Evolutionary conservation across 1,140 invertebrate genomes (phyloP).

Genomic region (Drepana arcuata): DNA sequence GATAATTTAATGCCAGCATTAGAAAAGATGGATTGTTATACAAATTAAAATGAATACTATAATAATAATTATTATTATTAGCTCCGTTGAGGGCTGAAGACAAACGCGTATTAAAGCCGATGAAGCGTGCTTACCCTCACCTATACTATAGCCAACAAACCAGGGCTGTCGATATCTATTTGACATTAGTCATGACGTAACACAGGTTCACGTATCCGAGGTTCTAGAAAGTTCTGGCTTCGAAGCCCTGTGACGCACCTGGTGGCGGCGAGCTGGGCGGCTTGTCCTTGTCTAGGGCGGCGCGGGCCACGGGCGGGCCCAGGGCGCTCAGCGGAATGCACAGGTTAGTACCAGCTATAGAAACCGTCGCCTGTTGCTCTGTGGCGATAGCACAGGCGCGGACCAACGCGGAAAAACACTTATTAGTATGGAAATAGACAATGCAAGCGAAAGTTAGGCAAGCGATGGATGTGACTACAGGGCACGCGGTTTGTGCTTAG

Average conservation of each 20-base stretch:
- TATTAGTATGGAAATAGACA: slow-evolving; percentile 49
- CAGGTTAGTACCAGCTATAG: slow-evolving; percentile 73
- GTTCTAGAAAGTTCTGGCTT: background rate
- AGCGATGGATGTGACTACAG: slow-evolving; percentile 12
- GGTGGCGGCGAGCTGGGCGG: slow-evolving; percentile 23
- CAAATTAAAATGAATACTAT: background rate
- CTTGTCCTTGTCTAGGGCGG: slow-evolving; percentile 37
- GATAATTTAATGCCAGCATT: too few relatives aligned
- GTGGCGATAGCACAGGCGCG: slow-evolving; percentile 22
- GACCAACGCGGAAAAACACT: slow-evolving; percentile 45
- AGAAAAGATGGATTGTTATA: too few relatives aligned
- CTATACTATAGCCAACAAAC: too few relatives aligned
- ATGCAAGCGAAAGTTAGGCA: slow-evolving; percentile 32
- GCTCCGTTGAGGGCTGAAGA: background rate
- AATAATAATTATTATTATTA: background rate
- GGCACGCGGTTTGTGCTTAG: too few relatives aligned
- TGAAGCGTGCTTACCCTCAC: too few relatives aligned
- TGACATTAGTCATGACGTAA: too few relatives aligned
- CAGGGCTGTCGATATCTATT: too few relatives aligned
- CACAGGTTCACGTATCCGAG: background rate
- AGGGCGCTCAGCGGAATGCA: slow-evolving; percentile 53
- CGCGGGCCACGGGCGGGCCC: too few relatives aligned
- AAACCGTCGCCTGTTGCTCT: slow-evolving; percentile 71
- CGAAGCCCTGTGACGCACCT: slow-evolving; percentile 37
- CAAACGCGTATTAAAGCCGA: too few relatives aligned